phyloP scores from a whole-genome alignment of 2,113 vertebrate species.

The Merops nubicus region DNA sequence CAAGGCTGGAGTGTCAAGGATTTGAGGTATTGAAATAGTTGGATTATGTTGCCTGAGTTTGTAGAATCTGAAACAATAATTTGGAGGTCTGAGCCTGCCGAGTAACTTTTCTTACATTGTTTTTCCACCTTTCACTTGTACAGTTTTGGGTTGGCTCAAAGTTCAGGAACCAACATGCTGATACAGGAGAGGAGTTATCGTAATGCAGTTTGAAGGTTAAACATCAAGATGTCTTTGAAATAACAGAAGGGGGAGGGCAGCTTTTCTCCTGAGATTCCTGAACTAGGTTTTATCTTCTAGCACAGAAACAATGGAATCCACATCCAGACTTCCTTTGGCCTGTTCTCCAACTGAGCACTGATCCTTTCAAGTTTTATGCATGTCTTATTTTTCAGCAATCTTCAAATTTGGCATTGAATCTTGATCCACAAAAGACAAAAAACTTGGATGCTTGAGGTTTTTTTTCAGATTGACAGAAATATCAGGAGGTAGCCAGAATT shows the following conservation, averaged over 20 bases:
- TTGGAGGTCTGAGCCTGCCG: neutral
- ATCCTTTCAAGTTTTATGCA: neutral
- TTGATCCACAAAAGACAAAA: neutral
- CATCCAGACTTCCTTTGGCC: neutral
- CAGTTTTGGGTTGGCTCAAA: neutral
- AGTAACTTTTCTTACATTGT: neutral
- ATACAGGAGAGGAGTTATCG: neutral
- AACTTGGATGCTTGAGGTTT: neutral
- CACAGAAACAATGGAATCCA: neutral
- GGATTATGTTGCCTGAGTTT: neutral
- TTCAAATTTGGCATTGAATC: neutral
- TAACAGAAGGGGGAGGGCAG: rapidly evolving
- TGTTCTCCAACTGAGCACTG: neutral
- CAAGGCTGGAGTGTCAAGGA: neutral
- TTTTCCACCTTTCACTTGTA: neutral
- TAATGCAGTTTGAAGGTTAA: neutral
- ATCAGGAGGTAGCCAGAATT: neutral
- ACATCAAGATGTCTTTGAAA: conserved; percentile 5
- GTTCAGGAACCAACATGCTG: neutral
- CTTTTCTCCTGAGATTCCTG: neutral
- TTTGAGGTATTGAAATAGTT: neutral
- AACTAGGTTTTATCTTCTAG: neutral
- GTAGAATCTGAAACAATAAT: neutral
- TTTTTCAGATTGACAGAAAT: neutral
- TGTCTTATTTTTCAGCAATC: neutral